A percentile compares a stretch with the other conserved stretches of the same genome.
Conservation (phyloP, 2,113 vertebrate genomes). For the Peromyscus maniculatus region DNA sequence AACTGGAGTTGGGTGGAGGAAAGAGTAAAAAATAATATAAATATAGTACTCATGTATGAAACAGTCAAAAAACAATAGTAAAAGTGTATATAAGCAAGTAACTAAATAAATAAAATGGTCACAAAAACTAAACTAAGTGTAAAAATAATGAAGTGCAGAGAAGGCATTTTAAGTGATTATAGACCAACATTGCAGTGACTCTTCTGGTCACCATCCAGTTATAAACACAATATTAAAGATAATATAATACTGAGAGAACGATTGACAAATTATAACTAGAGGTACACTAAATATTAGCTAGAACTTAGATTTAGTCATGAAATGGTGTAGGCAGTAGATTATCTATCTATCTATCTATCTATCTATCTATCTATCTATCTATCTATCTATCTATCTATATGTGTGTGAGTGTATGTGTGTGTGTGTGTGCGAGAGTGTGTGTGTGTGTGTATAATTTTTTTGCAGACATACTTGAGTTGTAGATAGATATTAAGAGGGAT, state of each 20-base stretch:
- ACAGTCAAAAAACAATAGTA: background rate
- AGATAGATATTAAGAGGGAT: slow-evolving; percentile 10
- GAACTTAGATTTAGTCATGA: background rate
- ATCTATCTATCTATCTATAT: no score
- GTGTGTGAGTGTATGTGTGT: no score
- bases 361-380: no score
- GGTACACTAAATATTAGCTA: background rate
- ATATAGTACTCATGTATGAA: background rate
- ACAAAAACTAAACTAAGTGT: background rate
- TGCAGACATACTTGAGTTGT: background rate
- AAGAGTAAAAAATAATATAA: background rate
- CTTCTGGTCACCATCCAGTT: background rate
- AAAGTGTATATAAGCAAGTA: background rate
- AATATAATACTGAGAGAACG: background rate
- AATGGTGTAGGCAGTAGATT: background rate
- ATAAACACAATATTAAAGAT: background rate
- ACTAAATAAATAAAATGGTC: background rate
- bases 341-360: no score
- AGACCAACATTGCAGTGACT: background rate
- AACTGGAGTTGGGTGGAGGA: background rate
- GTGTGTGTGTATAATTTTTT: background rate
- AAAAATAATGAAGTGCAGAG: background rate
- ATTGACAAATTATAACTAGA: background rate
- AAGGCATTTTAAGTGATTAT: background rate
- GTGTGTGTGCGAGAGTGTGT: no score